A percentile compares a stretch with the other conserved stretches of the same genome.
Evolutionary conservation across 2,888 invertebrate genomes (phyloP).

Genomic region (Globia sparganii): DNA sequence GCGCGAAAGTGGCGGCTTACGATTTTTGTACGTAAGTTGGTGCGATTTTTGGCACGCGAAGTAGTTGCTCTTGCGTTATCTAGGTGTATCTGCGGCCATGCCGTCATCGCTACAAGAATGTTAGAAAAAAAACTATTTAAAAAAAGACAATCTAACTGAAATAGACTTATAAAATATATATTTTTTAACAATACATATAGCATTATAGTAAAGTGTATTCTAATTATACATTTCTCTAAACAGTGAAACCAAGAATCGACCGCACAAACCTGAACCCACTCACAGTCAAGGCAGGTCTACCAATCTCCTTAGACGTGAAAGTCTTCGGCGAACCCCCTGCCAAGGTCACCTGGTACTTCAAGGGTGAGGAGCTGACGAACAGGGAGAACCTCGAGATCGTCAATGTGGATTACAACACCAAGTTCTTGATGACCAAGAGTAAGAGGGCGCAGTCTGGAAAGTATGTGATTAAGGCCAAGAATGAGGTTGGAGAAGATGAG

Average conservation of each 20-base stretch:
- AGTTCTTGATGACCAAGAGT: constrained; percentile 95
- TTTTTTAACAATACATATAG: too few species aligned
- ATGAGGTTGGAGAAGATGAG: constrained; percentile 97
- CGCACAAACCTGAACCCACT: constrained; percentile 96
- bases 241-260: constrained; percentile 98
- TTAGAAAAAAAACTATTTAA: background rate
- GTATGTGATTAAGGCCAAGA: constrained; percentile 97
- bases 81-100: too few species aligned
- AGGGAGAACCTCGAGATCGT: constrained; percentile 93
- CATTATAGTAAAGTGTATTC: too few species aligned
- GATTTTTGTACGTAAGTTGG: too few species aligned
- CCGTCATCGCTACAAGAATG: too few species aligned
- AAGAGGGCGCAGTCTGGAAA: constrained; percentile 96
- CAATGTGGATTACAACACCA: constrained; percentile 97
- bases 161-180: too few species aligned
- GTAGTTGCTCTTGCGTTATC: too few species aligned
- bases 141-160: too few species aligned
- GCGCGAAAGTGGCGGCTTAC: too few species aligned
- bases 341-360: constrained; percentile 96
- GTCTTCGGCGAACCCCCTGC: constrained; percentile 98
- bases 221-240: background rate
- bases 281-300: constrained; percentile 96
- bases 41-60: too few species aligned
- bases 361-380: constrained; percentile 92
- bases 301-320: constrained; percentile 96